These are phyloP conservation scores for mouse (Mus musculus) DNA, from an alignment of 2,113 vertebrate species.

Conservation along the genomic window GRCm39 chr4:64558501-64559000, in stretches of 20 bases:
- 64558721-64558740: background rate
- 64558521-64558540: background rate
- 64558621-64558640: background rate
- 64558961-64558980: background rate
- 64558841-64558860: background rate
- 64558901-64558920: rapidly evolving
- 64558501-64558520: background rate
- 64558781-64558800: background rate
- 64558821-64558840: background rate
- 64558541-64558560: background rate
- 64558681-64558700: background rate
- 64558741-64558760: background rate
- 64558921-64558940: background rate
- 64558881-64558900: background rate
- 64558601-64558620: background rate
- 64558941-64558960: background rate
- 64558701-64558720: background rate
- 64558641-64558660: too few species aligned
- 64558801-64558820: background rate
- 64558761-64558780: background rate
- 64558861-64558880: background rate
- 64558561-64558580: background rate
- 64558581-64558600: background rate
- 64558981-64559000: background rate
- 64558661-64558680: background rate